phyloP scores from a whole-genome alignment of 2,797 vertebrate genomes.

The Cottoperca gobio region DNA sequence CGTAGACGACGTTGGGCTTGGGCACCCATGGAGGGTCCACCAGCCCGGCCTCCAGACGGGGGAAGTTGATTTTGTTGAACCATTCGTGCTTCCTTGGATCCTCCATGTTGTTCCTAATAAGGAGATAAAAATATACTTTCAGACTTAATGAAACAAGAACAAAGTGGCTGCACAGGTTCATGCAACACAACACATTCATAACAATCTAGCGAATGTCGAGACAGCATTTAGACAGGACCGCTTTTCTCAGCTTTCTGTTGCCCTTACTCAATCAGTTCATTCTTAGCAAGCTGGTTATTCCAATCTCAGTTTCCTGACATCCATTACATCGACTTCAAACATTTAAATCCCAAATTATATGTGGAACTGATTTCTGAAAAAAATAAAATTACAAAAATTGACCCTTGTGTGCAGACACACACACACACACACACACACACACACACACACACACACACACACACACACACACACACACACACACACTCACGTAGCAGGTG shows the following conservation, averaged over 20 bases:
- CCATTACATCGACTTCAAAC: background rate
- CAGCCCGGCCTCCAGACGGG: constrained; percentile 92
- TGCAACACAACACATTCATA: background rate
- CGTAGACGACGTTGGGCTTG: constrained; percentile 94
- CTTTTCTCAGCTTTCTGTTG: no score
- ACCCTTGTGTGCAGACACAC: background rate
- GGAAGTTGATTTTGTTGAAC: constrained; percentile 94
- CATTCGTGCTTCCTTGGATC: constrained; percentile 93
- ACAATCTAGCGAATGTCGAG: no score
- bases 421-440: no score
- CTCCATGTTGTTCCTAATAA: constrained; percentile 81
- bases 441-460: no score
- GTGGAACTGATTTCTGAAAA: background rate
- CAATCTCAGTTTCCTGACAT: background rate
- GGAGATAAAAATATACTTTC: constrained; percentile 18
- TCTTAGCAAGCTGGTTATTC: background rate
- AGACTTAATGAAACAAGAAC: background rate
- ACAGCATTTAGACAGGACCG: no score
- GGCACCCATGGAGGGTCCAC: constrained; percentile 91
- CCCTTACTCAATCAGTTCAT: background rate
- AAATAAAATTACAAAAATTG: background rate
- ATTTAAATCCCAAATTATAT: no score
- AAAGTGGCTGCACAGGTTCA: background rate
- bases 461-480: no score
- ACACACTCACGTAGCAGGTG: background rate